Conservation (phyloP, 2,797 vertebrate species). For the Moxostoma hubbsi region DNA sequence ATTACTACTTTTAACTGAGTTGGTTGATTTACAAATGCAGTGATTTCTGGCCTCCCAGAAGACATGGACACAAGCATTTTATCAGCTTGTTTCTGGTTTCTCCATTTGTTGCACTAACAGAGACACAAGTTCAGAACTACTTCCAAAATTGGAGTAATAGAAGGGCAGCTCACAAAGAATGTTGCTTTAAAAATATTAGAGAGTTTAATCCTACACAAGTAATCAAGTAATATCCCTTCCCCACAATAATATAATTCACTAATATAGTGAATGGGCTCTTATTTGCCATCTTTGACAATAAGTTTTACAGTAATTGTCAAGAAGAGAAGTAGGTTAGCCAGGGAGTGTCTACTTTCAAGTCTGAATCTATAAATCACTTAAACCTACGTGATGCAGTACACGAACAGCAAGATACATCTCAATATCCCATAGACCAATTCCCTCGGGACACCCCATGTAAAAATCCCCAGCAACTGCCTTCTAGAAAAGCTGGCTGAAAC, state of each 20-base stretch:
- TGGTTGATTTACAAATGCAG: neutral
- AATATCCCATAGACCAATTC: slow-evolving; percentile 17
- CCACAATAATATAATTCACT: too few relatives aligned
- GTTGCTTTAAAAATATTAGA: slow-evolving; percentile 1
- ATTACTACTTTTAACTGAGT: neutral
- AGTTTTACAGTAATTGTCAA: neutral
- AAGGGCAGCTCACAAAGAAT: neutral
- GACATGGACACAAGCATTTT: neutral
- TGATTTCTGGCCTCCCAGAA: neutral
- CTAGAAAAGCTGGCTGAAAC: slow-evolving; percentile 35
- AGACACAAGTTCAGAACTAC: slow-evolving; percentile 3
- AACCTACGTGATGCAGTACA: neutral
- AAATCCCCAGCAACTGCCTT: slow-evolving; percentile 40
- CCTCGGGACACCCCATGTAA: slow-evolving; percentile 22
- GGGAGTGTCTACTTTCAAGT: neutral
- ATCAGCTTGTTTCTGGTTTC: slow-evolving; percentile 7
- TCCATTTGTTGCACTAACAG: neutral
- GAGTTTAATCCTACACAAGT: neutral
- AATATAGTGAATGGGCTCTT: too few relatives aligned
- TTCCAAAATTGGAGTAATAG: slow-evolving; percentile 31
- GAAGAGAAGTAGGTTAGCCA: slow-evolving; percentile 6
- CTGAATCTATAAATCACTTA: neutral
- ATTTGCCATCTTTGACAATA: neutral
- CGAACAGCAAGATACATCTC: slow-evolving; percentile 3
- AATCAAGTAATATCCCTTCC: neutral